phyloP scores from a whole-genome alignment of 1,140 invertebrate genomes.

The Achatina immaculata region DNA sequence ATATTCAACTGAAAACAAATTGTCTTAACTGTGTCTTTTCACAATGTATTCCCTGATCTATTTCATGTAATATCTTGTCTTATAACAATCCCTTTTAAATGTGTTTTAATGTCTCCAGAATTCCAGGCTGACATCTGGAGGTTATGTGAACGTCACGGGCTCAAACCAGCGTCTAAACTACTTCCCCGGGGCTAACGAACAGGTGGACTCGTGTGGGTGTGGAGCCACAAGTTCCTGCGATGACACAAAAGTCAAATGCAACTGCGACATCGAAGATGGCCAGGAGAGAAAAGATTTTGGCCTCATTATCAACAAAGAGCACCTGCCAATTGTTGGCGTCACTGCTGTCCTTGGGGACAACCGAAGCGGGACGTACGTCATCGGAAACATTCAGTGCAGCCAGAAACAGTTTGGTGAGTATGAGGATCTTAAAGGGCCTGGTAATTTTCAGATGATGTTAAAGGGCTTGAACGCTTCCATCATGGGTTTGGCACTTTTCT shows the following conservation, averaged over 20 bases:
- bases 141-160: constrained; percentile 23
- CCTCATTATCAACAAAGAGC: constrained; percentile 22
- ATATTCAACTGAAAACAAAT: no score
- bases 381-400: constrained; percentile 15
- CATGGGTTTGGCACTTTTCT: no score
- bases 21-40: no score
- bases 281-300: constrained; percentile 30
- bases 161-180: constrained; percentile 26
- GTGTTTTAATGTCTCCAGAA: constrained; percentile 23
- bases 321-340: constrained; percentile 19
- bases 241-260: constrained; percentile 20
- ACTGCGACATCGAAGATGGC: constrained; percentile 33
- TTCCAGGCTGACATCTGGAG: constrained; percentile 20
- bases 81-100: no score
- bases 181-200: constrained; percentile 37
- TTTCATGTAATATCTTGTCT: no score
- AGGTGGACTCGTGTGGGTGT: constrained; percentile 36
- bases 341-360: constrained; percentile 11
- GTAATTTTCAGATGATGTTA: no score
- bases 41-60: no score
- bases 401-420: constrained; percentile 31
- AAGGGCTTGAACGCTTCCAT: no score
- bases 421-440: background rate
- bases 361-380: background rate
- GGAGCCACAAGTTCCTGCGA: constrained; percentile 34